phyloP scores from a whole-genome alignment of 2,113 vertebrate genomes.

The Thryonomys swinderianus region DNA sequence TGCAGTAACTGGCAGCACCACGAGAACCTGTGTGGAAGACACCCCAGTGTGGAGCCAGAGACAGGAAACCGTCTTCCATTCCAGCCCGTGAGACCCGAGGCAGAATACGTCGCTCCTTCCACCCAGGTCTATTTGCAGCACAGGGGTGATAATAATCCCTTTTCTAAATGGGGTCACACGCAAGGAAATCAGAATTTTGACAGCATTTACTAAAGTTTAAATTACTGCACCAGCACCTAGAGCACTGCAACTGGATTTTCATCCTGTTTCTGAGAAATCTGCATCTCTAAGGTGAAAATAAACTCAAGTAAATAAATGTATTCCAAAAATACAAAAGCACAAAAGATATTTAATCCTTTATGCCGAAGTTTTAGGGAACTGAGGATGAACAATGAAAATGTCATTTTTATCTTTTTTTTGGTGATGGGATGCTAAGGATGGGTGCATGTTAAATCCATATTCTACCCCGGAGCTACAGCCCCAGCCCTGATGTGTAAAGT shows the following conservation, averaged over 20 bases:
- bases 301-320: neutral
- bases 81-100: neutral
- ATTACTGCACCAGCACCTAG: neutral
- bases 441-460: neutral
- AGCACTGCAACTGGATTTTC: neutral
- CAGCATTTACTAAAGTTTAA: conserved; percentile 27
- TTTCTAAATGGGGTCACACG: neutral
- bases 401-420: neutral
- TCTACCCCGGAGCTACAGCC: neutral
- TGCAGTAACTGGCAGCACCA: neutral
- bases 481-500: neutral
- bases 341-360: neutral
- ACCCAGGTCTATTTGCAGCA: neutral
- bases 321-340: neutral
- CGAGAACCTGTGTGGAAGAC: neutral
- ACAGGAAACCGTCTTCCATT: neutral
- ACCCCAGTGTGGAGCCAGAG: neutral
- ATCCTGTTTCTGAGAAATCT: neutral
- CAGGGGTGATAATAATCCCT: neutral
- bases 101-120: neutral
- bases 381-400: neutral
- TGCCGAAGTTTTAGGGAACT: neutral
- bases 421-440: neutral
- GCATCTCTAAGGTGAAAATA: neutral
- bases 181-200: neutral